Evolutionary conservation across 2,888 invertebrate genomes (phyloP), one percentile per base, ranked within the genome.

Genomic region (Plebejus anna): DNA sequence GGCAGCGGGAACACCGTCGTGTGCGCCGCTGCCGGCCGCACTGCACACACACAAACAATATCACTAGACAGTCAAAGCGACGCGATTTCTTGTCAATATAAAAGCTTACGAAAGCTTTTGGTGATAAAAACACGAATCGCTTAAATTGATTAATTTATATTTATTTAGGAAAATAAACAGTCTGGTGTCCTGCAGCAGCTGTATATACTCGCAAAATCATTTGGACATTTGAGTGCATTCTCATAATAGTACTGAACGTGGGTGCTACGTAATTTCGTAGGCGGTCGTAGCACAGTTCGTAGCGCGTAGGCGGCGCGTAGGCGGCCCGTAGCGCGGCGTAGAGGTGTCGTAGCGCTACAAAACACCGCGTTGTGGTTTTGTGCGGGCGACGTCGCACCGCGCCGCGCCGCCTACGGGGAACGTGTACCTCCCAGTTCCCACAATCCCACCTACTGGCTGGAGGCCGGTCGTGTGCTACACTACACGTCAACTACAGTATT

Each of bases 1-100:
- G 95, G 95, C 57, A 95, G 85, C 13, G 95, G 95, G 81, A 95
- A 95, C 61, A 95, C 95, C 88, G 95, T 95, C 0, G 95, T 91
- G 75, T 91, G 94, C 59, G 90, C 95, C 85, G 95, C 95, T 77
- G 94, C 88, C 0, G 92, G 91, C 22, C 93, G 83, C 36, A 94
- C 93, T 93, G 89, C 0, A 5, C 47, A 47, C 47, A 72, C 42
- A 47, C 4, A 47, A n/a, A 22, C 9, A 6, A 28, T 11, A 0
- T 42, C 7, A 72, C 32, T 66, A 47, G 9, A 11, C 2, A 11
- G 9, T 47, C 47, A 16, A 16, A 55, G 51, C 13, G 59, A 59
- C 22, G 22, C 59, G 16, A 42, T 42, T 42, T 42, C 47, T 47
- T 11, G 47, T 11, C 47, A 47, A 47, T 47, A 11, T 47, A 9